A percentile compares a stretch with the other conserved stretches of the same genome.
Conservation (phyloP, 1,140 invertebrate genomes). For the Hylyphantes graminicola region DNA sequence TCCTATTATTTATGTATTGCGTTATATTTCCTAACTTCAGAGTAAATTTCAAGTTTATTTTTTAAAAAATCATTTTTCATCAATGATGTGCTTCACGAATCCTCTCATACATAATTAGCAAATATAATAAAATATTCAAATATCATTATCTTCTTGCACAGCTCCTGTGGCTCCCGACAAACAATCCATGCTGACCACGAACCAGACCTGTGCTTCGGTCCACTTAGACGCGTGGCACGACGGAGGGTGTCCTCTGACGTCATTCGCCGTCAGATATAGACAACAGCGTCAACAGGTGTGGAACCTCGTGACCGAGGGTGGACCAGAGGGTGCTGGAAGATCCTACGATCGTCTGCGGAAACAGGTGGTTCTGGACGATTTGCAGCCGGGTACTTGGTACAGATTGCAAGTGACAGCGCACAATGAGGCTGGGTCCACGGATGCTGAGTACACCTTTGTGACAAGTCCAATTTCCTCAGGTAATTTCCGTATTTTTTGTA, state of each 20-base stretch:
- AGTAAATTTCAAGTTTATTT: no score
- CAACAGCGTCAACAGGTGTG: constrained; percentile 59
- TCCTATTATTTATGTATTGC: no score
- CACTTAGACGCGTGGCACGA: constrained; percentile 82
- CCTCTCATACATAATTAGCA: no score
- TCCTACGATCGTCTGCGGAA: constrained; percentile 37
- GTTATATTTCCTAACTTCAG: no score
- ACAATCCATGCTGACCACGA: constrained; percentile 71
- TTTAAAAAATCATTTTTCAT: no score
- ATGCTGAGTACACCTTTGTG: constrained; percentile 82
- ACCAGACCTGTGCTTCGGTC: constrained; percentile 78
- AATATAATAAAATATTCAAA: no score
- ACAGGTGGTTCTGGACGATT: constrained; percentile 70
- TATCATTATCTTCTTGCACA: neutral
- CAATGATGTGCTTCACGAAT: no score
- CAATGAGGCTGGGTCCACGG: constrained; percentile 90
- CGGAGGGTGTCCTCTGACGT: constrained; percentile 81
- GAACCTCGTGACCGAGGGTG: constrained; percentile 43
- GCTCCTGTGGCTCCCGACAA: constrained; percentile 63
- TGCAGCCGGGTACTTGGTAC: constrained; percentile 86
- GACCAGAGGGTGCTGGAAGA: neutral
- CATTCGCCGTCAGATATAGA: constrained; percentile 75
- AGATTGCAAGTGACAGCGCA: constrained; percentile 86
- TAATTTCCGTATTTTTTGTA: neutral
- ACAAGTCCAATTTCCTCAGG: constrained; percentile 66